These are phyloP conservation scores for Drosophila greeni DNA, from an alignment of 2,888 invertebrate genomes.

Conservation along the genomic window DNA sequence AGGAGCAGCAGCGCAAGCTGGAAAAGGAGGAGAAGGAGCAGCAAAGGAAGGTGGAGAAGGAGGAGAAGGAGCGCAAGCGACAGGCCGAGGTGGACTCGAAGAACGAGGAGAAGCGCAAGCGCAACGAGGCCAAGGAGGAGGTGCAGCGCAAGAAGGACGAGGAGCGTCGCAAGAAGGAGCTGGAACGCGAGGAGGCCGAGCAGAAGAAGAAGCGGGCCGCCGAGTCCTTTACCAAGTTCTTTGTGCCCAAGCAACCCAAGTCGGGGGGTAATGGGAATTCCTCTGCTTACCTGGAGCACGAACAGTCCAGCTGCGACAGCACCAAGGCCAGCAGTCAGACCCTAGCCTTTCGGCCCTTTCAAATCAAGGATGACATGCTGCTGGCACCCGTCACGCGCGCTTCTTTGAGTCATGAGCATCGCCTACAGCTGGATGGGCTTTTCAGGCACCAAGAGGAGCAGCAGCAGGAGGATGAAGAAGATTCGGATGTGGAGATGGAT, in stretches of 20 bases:
- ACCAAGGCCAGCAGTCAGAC: conserved; percentile 49
- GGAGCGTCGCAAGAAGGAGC: conserved; percentile 81
- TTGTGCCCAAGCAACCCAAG: conserved; percentile 80
- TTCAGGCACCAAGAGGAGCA: conserved; percentile 35
- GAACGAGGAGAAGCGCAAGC: conserved; percentile 77
- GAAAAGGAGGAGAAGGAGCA: conserved; percentile 80
- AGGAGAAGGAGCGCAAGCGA: conserved; percentile 77
- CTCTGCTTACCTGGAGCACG: conserved; percentile 64
- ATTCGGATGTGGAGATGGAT: conserved; percentile 30
- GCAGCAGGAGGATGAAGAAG: not conserved
- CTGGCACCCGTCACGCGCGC: conserved; percentile 86
- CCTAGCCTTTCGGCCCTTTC: conserved; percentile 83
- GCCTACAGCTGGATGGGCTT: conserved; percentile 80
- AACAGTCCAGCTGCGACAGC: conserved; percentile 53
- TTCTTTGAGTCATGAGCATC: conserved; percentile 80
- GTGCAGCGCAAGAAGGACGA: conserved; percentile 76
- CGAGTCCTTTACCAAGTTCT: conserved; percentile 90
- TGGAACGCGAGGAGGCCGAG: conserved; percentile 85
- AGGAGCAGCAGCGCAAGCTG: conserved; percentile 79
- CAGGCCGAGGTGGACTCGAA: conserved; percentile 73
- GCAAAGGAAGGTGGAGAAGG: conserved; percentile 77
- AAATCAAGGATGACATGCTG: conserved; percentile 92
- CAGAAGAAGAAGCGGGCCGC: conserved; percentile 88
- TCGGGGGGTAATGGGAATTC: conserved; percentile 25
- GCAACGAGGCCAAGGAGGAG: conserved; percentile 78